Conservation (phyloP, 2,113 vertebrate species). For the Periophthalmus modestus region DNA sequence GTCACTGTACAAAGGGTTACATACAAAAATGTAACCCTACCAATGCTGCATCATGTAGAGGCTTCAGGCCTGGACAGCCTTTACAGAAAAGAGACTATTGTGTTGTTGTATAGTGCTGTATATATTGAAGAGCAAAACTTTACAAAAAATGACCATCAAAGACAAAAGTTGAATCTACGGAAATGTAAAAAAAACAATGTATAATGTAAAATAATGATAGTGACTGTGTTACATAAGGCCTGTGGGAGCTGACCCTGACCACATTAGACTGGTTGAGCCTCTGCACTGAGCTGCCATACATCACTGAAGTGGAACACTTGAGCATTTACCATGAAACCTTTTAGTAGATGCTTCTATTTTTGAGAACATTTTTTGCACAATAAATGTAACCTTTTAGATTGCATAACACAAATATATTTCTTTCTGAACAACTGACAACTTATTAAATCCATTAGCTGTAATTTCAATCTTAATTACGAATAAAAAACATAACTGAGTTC, state of each 20-base stretch:
- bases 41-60: not conserved
- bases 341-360: not conserved
- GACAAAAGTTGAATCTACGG: not conserved
- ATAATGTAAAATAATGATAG: not conserved
- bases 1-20: no score
- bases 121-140: not conserved
- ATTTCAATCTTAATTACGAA: not conserved
- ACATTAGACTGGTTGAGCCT: constrained; percentile 44
- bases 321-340: constrained; percentile 32
- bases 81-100: not conserved
- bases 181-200: not conserved
- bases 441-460: not conserved
- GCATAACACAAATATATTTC: not conserved
- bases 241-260: constrained; percentile 25
- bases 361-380: not conserved
- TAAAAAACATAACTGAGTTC: not conserved
- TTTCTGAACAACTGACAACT: not conserved
- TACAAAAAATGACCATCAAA: not conserved
- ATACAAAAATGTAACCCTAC: no score
- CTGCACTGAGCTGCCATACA: constrained; percentile 26
- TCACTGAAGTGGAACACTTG: constrained; percentile 46
- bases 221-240: constrained; percentile 10
- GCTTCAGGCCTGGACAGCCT: not conserved
- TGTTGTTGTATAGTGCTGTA: not conserved
- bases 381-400: not conserved